Base-by-base conservation (phyloP, 2,113 vertebrate genomes). In the Ageneiosus marmoratus region DNA sequence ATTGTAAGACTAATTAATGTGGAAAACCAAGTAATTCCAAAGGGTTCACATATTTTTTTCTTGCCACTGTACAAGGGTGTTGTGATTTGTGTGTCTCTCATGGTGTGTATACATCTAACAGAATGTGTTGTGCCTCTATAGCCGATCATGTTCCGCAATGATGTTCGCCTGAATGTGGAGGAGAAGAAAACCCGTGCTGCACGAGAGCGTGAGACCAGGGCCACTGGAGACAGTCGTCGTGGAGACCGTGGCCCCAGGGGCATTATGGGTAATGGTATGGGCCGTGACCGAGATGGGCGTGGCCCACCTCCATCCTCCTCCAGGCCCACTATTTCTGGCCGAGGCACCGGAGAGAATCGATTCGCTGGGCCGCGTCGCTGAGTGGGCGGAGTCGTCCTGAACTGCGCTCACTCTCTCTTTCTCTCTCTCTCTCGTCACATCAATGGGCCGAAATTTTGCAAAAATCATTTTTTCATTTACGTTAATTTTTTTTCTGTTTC, bases 81-180 rank as follows among this genome's bases (percentile, higher is more conserved):
- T n/a, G n/a, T n/a, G n/a, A n/a, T 58, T 97, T 99, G 27, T 15
- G 96, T 94, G 95, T 12, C n/a, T n/a, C n/a, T n/a, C n/a, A n/a
- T 6, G 7, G 32, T 72, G 24, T 53, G 32, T 6, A 5, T 2
- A 7, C 69, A 32, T 50, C 24, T 75, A 32, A 50, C 5, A 5
- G 15, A 22, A 37, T 48, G 22, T 22, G 20, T 53, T 72, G 0
- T 77, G 58, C 83, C 22, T 73, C 73, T 82, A 83, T 92, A 99
- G 98, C 98, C 98, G 16, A 96, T 99, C 90, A 98, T 99, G 97
- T 99, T 99, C 86, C 96, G 96, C 22, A 97, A 96, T 0, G 98
- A 99, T 90, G 97, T 99, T 65, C 96, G 98, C 82, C 94, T 99
- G 89, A 99, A 99, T 41, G 98, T 99, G 81, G 98, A 99, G 85